Percentiles rank a stretch among this genome's conserved stretches.
These are phyloP conservation scores for Rhaphigaster nebulosa DNA, from an alignment of 2,888 invertebrate species.

Conservation along the genomic window DNA sequence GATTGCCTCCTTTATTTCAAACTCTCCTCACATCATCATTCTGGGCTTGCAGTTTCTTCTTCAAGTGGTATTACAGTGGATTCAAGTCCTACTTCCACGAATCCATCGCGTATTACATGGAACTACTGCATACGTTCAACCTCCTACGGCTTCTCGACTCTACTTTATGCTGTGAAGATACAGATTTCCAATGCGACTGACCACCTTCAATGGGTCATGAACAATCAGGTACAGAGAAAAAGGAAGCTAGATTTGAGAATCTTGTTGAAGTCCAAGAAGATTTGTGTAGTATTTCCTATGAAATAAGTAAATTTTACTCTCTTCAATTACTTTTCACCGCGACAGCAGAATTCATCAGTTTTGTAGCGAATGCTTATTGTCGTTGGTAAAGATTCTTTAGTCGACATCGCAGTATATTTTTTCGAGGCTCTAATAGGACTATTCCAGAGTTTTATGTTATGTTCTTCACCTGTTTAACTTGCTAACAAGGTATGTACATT, in stretches of 20 bases:
- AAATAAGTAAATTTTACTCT: not conserved
- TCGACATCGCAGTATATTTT: not conserved
- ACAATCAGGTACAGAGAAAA: not conserved
- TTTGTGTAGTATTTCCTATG: constrained; percentile 1
- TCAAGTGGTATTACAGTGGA: not conserved
- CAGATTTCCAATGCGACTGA: not conserved
- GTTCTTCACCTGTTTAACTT: not conserved
- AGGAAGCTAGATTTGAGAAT: not conserved
- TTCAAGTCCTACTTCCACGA: not conserved
- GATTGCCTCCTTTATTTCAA: not conserved
- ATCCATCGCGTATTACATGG: not conserved
- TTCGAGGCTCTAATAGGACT: not conserved
- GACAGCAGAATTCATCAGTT: constrained; percentile 20
- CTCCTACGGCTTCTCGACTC: not conserved
- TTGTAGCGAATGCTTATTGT: not conserved
- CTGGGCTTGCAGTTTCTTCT: constrained; percentile 2
- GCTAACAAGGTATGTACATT: not conserved
- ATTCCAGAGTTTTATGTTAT: not conserved
- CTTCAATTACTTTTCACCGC: constrained; percentile 11
- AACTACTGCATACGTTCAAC: not conserved
- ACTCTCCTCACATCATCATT: not conserved
- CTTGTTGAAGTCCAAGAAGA: constrained; percentile 26
- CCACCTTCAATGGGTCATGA: not conserved
- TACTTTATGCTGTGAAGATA: not conserved
- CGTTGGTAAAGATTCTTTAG: not conserved